These are phyloP conservation scores for Meloidogyne exigua DNA, from an alignment of 1,140 invertebrate species.

Conservation along the genomic window DNA sequence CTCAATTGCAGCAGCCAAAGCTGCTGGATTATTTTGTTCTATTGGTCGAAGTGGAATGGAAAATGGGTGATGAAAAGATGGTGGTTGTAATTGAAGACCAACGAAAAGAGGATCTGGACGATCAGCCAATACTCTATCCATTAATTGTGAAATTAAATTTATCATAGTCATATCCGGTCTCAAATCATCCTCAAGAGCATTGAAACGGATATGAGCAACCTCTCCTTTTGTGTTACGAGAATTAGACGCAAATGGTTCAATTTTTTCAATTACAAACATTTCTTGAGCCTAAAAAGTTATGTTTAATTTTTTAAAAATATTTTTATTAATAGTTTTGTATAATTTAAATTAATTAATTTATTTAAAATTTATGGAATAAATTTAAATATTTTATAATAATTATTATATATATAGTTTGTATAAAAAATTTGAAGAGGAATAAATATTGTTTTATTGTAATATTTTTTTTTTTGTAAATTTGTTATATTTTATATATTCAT, in stretches of 20 bases:
- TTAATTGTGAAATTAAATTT: neutral
- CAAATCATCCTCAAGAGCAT: neutral
- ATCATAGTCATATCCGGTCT: neutral
- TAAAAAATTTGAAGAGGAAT: no score
- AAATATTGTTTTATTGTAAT: no score
- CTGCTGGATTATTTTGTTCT: conserved; percentile 8
- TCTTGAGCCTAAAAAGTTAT: neutral
- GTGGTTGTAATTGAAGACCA: no score
- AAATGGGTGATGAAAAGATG: no score
- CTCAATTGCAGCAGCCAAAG: conserved; percentile 9
- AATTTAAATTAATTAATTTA: conserved; percentile 1
- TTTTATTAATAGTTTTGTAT: neutral
- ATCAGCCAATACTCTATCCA: neutral
- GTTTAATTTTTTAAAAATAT: conserved; percentile 5
- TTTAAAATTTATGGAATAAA: no score
- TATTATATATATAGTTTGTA: no score
- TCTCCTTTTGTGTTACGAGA: conserved; percentile 5
- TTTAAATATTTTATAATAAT: no score
- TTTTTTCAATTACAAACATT: neutral
- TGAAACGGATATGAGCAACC: neutral
- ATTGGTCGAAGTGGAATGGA: no score
- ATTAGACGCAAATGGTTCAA: no score
- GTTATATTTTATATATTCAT: no score
- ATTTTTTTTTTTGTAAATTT: no score
- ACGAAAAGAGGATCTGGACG: neutral